Conservation (phyloP, 1,140 invertebrate genomes). For the Drosophila asahinai region DNA sequence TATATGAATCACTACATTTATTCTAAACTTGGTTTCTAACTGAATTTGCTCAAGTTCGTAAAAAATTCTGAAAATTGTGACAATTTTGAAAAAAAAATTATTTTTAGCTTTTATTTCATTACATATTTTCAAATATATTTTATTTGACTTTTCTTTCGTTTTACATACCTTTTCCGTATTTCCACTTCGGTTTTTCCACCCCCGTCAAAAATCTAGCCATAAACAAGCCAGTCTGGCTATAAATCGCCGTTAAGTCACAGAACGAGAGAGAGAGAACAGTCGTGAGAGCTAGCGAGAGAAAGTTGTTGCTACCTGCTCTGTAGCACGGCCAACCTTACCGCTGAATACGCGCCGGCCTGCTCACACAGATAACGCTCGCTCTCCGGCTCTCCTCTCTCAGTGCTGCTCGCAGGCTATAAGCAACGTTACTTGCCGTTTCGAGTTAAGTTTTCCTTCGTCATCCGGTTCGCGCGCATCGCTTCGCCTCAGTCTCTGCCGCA, state of each 20-base stretch:
- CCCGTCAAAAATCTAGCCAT: conserved; percentile 17
- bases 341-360: conserved; percentile 48
- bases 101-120: too few species aligned
- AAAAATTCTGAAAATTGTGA: too few species aligned
- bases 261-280: not conserved
- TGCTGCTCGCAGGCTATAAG: conserved; percentile 35
- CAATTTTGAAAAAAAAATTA: too few species aligned
- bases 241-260: conserved; percentile 18
- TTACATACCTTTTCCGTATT: not conserved
- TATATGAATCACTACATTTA: too few species aligned
- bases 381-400: not conserved
- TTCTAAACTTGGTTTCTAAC: too few species aligned
- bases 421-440: conserved; percentile 24
- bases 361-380: conserved; percentile 44
- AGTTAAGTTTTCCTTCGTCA: conserved; percentile 59
- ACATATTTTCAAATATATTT: not conserved
- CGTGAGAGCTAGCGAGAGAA: conserved; percentile 3
- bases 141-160: not conserved
- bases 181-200: not conserved
- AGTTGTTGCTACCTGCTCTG: conserved; percentile 48
- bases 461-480: conserved; percentile 47
- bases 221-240: conserved; percentile 11
- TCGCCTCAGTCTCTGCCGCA: conserved; percentile 21
- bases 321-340: conserved; percentile 27
- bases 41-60: too few species aligned